A percentile compares a stretch with the other conserved stretches of the same genome.
Evolutionary conservation across 2,113 vertebrate genomes (phyloP).

Genomic region (Sula dactylatra): DNA sequence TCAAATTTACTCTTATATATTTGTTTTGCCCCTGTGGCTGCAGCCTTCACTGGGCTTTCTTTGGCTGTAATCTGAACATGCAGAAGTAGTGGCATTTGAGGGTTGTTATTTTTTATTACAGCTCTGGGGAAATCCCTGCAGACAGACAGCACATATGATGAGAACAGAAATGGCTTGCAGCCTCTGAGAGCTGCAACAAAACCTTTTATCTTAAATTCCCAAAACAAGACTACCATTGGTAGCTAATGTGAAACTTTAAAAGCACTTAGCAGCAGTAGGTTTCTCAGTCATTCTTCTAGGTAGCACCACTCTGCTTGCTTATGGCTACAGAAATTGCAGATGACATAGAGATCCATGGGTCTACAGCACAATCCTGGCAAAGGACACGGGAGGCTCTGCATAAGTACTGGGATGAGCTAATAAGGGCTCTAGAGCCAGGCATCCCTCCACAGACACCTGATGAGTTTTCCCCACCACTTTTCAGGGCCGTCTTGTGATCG

Average conservation of each 20-base stretch:
- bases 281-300: neutral
- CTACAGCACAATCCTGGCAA: neutral
- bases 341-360: neutral
- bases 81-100: neutral
- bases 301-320: neutral
- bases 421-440: neutral
- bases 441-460: neutral
- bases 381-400: neutral
- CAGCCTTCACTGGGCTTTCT: neutral
- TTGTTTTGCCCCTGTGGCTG: neutral
- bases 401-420: neutral
- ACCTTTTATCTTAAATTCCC: neutral
- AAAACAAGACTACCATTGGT: neutral
- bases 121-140: neutral
- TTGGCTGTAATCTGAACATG: neutral
- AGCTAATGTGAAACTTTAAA: neutral
- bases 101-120: neutral
- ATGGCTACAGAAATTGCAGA: neutral
- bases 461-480: neutral
- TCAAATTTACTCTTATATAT: neutral
- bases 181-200: neutral
- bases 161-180: neutral
- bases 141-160: neutral
- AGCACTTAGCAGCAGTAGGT: neutral
- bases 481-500: neutral